Conservation (phyloP, 2,797 vertebrate genomes). For the Buphagus erythrorhynchus region DNA sequence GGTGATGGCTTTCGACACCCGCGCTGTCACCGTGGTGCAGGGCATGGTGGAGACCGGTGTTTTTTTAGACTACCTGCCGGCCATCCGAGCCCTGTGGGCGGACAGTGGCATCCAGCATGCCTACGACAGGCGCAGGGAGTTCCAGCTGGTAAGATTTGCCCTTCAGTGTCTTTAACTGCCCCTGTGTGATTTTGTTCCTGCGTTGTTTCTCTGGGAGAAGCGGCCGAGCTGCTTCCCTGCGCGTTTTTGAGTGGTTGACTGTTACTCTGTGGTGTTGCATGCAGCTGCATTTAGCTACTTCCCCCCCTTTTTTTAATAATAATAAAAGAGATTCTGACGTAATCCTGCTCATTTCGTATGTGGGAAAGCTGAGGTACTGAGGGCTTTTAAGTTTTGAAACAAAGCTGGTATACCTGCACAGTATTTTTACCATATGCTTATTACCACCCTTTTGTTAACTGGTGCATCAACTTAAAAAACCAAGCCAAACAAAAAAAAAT, state of each 20-base stretch:
- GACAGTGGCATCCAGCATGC: conserved; percentile 94
- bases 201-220: background rate
- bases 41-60: conserved; percentile 89
- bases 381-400: background rate
- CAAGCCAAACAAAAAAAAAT: background rate
- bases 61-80: conserved; percentile 86
- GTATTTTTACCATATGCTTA: background rate
- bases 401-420: background rate
- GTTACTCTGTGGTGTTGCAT: background rate
- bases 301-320: background rate
- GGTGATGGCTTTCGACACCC: conserved; percentile 94
- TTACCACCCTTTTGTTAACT: background rate
- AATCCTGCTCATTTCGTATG: background rate
- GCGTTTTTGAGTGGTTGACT: background rate
- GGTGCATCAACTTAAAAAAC: background rate
- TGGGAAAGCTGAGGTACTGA: background rate
- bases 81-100: conserved; percentile 87
- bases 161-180: background rate
- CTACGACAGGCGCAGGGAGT: conserved; percentile 94
- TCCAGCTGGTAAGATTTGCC: conserved; percentile 89
- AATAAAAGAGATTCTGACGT: background rate
- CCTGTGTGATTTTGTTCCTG: background rate
- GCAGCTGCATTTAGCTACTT: background rate
- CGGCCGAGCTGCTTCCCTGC: accelerated
- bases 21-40: conserved; percentile 81